A percentile compares a stretch with the other conserved stretches of the same genome.
Conservation (phyloP, 2,113 vertebrate species). For the Murina feae region DNA sequence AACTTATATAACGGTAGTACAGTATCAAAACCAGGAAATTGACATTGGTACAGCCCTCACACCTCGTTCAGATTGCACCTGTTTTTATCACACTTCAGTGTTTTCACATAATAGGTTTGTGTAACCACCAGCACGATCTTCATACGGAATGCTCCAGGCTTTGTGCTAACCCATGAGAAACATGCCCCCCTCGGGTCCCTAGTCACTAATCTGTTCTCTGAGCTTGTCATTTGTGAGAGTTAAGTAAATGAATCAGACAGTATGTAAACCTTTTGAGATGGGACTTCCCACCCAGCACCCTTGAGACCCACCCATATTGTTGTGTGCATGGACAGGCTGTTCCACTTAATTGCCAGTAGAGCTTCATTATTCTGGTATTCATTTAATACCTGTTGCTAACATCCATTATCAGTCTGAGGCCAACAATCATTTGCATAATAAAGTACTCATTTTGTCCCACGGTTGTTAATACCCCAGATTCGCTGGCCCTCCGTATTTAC, state of each 20-base stretch:
- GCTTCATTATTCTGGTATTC: too few relatives aligned
- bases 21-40: not conserved
- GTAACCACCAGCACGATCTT: not conserved
- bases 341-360: not conserved
- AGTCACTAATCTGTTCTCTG: not conserved
- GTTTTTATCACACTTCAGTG: not conserved
- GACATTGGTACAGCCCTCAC: not conserved
- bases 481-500: not conserved
- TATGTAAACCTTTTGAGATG: not conserved
- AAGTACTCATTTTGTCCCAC: not conserved
- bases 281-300: not conserved
- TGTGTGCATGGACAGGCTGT: not conserved
- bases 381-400: not conserved
- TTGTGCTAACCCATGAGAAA: too few relatives aligned
- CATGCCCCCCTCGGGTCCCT: too few relatives aligned
- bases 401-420: not conserved
- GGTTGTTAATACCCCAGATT: not conserved
- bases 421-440: not conserved
- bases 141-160: not conserved
- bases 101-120: fast-evolving
- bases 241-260: not conserved
- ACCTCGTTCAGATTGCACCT: not conserved
- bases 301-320: not conserved
- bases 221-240: not conserved
- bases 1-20: not conserved